phyloP scores from a whole-genome alignment of 2,888 invertebrate genomes.

The Acrobasis consociella region DNA sequence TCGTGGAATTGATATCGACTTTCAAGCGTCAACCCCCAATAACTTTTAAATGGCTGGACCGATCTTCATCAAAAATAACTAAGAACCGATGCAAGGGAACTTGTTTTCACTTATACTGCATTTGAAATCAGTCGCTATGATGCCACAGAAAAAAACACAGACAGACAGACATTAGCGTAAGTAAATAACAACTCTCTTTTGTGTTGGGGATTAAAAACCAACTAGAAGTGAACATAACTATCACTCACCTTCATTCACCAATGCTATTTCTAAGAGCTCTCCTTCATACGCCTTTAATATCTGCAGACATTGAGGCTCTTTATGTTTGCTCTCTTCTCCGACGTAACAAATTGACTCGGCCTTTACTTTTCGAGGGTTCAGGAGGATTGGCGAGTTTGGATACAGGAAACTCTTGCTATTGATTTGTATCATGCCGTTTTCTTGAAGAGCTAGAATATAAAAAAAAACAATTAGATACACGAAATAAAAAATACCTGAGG shows the following conservation, averaged over 20 bases:
- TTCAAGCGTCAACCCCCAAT: too few species aligned
- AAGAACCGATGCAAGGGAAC: too few species aligned
- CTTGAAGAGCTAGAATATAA: constrained; percentile 52
- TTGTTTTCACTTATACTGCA: too few species aligned
- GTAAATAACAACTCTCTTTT: too few species aligned
- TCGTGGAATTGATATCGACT: too few species aligned
- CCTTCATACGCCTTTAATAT: constrained; percentile 72
- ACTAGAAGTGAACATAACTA: neutral
- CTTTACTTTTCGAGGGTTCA: constrained; percentile 71
- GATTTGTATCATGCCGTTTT: constrained; percentile 76
- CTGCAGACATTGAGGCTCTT: constrained; percentile 81
- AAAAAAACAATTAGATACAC: neutral
- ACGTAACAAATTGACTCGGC: constrained; percentile 61
- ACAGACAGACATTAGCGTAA: too few species aligned
- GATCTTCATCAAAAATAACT: too few species aligned
- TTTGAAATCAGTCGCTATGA: too few species aligned
- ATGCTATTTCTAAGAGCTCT: constrained; percentile 80
- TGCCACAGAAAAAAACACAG: too few species aligned
- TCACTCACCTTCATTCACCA: constrained; percentile 84
- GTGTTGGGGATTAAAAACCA: too few species aligned
- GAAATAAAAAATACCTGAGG: neutral
- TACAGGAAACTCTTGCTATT: constrained; percentile 83
- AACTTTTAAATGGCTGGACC: too few species aligned
- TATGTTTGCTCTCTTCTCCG: constrained; percentile 55
- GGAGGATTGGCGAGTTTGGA: constrained; percentile 82